Evolutionary conservation across 1,140 invertebrate species (phyloP), one percentile per base, ranked within the genome.

Genomic region (Gryllus bimaculatus): DNA sequence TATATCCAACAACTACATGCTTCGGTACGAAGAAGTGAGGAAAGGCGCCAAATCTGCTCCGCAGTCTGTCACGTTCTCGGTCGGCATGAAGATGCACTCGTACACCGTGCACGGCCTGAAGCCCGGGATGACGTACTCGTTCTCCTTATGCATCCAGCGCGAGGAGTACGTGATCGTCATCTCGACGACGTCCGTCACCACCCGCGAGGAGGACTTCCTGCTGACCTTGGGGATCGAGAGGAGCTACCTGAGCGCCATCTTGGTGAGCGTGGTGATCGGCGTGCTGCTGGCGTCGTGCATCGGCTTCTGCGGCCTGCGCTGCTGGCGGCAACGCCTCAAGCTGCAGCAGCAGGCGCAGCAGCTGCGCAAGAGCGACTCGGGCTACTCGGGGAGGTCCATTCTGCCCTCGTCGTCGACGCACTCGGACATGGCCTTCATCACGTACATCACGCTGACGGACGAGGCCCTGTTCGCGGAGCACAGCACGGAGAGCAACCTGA

Each of bases 81-180:
- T 81, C 0, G 82, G 81, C 12, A 75, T 80, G 1, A 82, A 82
- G 73, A 75, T 80, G 47, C 82, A 83, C 75, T 83, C 82, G 0
- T 83, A 82, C 76, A 83, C 82, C 8, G 77, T 83, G 1, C 82
- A 81, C 66, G 82, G 82, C n/a, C 80, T 83, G 8, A 54, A 80
- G 18, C 82, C 82, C 0, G 81, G 81, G 8, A 48, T 20, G 13
- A 79, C 80, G 18, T 83, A 83, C 78, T 76, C 48, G 3, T 82
- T 83, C 74, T 79, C 77, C 13, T 77, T 83, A 18, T 81, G 81
- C 54, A 78, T 83, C 8, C 80, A 81, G 12, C 73, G 79, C 18
- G 82, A 79, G 66, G 81, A 78, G 15, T 82, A 81, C 75, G 75
- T 80, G 8, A 80, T 83, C 73, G 66, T 77, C 47, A 79, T 83